These are phyloP conservation scores for Montipora sp. DNA, from an alignment of 64 coral and sea anemone species.

Conservation along the genomic window DNA sequence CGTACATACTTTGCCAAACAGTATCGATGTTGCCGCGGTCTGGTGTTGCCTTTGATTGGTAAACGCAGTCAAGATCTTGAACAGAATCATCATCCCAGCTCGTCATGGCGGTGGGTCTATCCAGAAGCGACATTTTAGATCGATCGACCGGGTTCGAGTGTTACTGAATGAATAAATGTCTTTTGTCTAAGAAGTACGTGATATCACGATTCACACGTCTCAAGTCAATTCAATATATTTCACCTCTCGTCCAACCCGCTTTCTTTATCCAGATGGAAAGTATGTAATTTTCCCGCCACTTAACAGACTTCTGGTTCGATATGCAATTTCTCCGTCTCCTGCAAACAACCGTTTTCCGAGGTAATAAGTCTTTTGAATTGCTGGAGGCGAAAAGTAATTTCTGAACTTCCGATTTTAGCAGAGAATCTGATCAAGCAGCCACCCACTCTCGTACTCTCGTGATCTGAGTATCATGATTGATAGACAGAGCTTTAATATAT, in stretches of 20 bases:
- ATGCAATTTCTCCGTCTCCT: background rate
- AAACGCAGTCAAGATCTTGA: constrained; percentile 62
- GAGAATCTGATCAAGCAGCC: background rate
- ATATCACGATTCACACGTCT: background rate
- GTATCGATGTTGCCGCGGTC: constrained; percentile 49
- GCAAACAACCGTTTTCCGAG: background rate
- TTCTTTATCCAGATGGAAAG: background rate
- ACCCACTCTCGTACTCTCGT: background rate
- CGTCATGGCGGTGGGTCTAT: constrained; percentile 58
- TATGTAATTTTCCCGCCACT: background rate
- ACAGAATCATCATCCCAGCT: constrained; percentile 40
- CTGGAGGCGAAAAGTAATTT: background rate
- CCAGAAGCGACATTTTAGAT: constrained; percentile 53
- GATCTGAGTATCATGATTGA: background rate
- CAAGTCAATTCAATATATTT: background rate
- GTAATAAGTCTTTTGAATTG: background rate
- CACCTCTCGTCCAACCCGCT: background rate
- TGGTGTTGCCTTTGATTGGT: constrained; percentile 52
- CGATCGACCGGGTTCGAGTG: background rate
- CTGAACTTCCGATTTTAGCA: background rate
- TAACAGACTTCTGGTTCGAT: background rate
- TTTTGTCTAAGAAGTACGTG: background rate
- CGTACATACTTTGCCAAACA: constrained; percentile 79
- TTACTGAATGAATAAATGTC: background rate
- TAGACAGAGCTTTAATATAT: background rate